Percentiles rank a stretch among this genome's conserved stretches.
These are phyloP conservation scores for Hippocampus kuda DNA, from an alignment of 2,797 vertebrate species.

Conservation along the genomic window DNA sequence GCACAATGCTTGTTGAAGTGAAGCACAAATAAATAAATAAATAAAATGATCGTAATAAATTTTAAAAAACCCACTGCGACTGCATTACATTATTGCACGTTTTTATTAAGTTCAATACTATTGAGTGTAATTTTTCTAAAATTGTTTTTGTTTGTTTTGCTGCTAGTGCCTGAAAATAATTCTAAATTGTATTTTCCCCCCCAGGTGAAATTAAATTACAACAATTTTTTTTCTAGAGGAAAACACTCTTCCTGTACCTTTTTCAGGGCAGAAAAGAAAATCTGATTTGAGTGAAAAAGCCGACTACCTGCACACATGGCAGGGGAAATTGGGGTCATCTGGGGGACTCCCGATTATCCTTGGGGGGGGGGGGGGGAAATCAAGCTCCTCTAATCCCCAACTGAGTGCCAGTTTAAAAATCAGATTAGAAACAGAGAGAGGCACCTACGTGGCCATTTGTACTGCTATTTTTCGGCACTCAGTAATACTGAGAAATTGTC, in stretches of 20 bases:
- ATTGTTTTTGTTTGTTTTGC: no score
- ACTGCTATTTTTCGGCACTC: not conserved
- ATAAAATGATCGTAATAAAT: no score
- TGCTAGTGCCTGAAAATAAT: no score
- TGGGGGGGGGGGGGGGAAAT: not conserved
- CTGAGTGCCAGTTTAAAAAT: not conserved
- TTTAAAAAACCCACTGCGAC: no score
- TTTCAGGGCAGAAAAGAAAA: not conserved
- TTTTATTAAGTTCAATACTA: no score
- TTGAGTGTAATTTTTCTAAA: no score
- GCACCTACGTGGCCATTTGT: not conserved
- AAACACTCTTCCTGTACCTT: not conserved
- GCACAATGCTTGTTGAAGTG: no score
- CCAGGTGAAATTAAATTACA: no score
- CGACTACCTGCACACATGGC: not conserved
- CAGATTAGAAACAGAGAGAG: not conserved
- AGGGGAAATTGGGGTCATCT: not conserved
- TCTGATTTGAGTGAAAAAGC: not conserved
- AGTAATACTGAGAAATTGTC: no score
- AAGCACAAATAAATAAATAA: no score
- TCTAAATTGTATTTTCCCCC: no score
- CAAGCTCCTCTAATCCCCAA: not conserved
- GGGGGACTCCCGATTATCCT: slow-evolving; percentile 2
- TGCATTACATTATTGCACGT: no score
- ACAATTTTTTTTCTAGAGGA: not conserved